phyloP scores from a whole-genome alignment of 2,888 invertebrate genomes.

The Drosophila mayaguana region DNA sequence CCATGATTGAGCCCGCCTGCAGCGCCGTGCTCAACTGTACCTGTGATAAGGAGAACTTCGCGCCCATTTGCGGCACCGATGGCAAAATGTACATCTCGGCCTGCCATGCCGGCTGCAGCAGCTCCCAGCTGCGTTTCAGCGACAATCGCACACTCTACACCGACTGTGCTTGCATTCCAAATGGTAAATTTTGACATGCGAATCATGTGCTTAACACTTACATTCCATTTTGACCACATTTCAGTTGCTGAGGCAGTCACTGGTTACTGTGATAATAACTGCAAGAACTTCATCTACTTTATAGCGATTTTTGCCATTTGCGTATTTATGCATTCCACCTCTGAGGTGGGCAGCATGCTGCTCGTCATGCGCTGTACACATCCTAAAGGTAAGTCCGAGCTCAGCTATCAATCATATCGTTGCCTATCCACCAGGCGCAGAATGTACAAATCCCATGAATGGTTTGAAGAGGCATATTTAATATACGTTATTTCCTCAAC shows the following conservation, averaged over 20 bases:
- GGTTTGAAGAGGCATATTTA: too few species aligned
- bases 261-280: conserved; percentile 93
- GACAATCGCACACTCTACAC: conserved; percentile 87
- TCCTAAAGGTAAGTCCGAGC: conserved; percentile 87
- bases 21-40: conserved; percentile 87
- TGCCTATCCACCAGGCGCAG: neutral
- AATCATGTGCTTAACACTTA: neutral
- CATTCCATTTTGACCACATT: neutral
- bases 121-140: conserved; percentile 87
- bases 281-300: conserved; percentile 92
- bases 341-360: conserved; percentile 96
- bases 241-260: conserved; percentile 87
- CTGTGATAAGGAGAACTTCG: conserved; percentile 91
- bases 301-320: conserved; percentile 93
- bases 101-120: conserved; percentile 94
- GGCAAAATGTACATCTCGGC: conserved; percentile 94
- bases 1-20: conserved; percentile 87
- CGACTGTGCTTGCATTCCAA: conserved; percentile 86
- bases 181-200: conserved; percentile 60
- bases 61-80: conserved; percentile 94
- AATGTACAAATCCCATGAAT: neutral
- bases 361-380: conserved; percentile 96
- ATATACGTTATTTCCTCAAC: neutral
- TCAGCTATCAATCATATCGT: neutral
- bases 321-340: conserved; percentile 96